Conservation (phyloP, 2,888 invertebrate species). For the Ctenicera cuprea region DNA sequence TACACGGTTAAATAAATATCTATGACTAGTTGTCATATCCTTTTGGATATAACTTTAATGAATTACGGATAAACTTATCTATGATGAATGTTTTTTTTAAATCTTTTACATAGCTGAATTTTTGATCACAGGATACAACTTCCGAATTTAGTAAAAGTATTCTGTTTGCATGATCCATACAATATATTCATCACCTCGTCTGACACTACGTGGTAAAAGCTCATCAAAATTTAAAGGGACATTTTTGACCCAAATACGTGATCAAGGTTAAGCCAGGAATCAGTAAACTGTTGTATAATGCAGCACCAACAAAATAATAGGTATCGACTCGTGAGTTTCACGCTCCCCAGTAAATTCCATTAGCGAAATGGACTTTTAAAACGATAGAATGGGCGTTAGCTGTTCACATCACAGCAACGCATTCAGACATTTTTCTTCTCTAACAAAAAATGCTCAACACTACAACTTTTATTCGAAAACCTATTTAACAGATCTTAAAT, state of each 20-base stretch:
- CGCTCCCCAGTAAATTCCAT: conserved; percentile 66
- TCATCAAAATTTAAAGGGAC: conserved; percentile 23
- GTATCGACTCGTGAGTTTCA: conserved; percentile 60
- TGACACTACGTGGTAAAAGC: neutral
- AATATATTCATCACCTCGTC: neutral
- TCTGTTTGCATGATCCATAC: too few species aligned
- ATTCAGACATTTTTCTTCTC: conserved; percentile 11
- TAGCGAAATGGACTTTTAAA: conserved; percentile 70
- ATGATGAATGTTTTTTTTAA: too few species aligned
- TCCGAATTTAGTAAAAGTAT: too few species aligned
- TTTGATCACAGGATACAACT: too few species aligned
- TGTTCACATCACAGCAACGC: conserved; percentile 23
- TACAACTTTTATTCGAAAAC: too few species aligned
- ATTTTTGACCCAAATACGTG: conserved; percentile 19
- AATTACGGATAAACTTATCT: too few species aligned
- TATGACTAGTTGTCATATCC: too few species aligned
- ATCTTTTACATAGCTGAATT: too few species aligned
- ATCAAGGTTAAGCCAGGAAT: conserved; percentile 47
- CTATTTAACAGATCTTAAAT: too few species aligned
- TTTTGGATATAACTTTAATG: too few species aligned
- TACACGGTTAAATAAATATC: too few species aligned
- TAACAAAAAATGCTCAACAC: neutral
- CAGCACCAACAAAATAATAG: conserved; percentile 66
- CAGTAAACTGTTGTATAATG: conserved; percentile 64
- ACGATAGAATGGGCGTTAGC: conserved; percentile 55